Evolutionary conservation across 2,888 invertebrate species (phyloP), one percentile per base, ranked within the genome.

Genomic region (Epistrophella euchroma): DNA sequence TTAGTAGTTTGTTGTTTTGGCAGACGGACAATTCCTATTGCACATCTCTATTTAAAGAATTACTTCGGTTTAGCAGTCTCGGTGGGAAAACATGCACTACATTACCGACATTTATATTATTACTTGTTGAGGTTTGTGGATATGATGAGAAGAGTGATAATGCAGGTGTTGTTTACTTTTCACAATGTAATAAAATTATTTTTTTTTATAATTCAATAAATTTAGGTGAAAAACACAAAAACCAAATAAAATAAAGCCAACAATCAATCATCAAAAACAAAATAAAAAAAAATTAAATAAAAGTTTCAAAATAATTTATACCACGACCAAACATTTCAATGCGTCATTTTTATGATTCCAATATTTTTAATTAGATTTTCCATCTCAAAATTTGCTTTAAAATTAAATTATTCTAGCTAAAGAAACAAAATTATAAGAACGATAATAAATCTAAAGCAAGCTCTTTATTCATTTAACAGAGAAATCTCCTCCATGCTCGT

Each of bases 401-500:
- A 60, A 40, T 43, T 15, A 62, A 62, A 62, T 62, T n/a, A 62
- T 43, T 62, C n/a, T 0, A 45, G 1, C 17, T n/a, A 37, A 40
- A 25, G 19, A 37, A 28, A 5, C 7, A 45, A 28, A 64, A 17
- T 25, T 47, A 6, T 32, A 19, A 2, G 5, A 64, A 32, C 28
- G 17, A 64, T 37, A 35, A 35, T 28, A 19, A 19, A 32, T 35
- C 4, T 35, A 15, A 45, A 35, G 4, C 15, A 58, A 47, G 9
- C 22, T 47, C 62, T 62, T 62, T 64, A 64, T 64, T 64, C 28
- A 13, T 37, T 28, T 22, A 32, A 52, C 37, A 52, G 52, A 25
- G n/a, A 37, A 52, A 37, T 19, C 28, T 43, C 13, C 17, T 52
- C 52, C 37, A n/a, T 15, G 10, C 56, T 77, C 70, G 70, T 70